Evolutionary conservation across 92 coral and sea anemone species (phyloP).

Genomic region (Zoanthus sociatus): DNA sequence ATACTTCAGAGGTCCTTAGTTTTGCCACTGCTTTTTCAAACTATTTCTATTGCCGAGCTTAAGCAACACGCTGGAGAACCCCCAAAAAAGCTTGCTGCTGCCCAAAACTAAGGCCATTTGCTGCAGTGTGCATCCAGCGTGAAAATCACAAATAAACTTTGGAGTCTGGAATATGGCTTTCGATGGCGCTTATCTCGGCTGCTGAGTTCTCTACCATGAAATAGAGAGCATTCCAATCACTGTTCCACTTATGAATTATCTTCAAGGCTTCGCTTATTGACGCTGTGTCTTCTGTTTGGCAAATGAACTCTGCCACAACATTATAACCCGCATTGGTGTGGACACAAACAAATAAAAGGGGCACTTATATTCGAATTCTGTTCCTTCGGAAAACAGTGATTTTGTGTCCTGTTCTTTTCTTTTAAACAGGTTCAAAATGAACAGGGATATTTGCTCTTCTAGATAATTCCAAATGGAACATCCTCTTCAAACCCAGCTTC

Average conservation of each 20-base stretch:
- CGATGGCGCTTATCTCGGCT: slow-evolving; percentile 37
- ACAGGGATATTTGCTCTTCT: no score
- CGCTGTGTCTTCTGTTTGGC: slow-evolving; percentile 22
- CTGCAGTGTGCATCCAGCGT: slow-evolving; percentile 19
- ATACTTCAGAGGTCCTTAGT: slow-evolving; percentile 17
- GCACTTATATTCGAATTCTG: no score
- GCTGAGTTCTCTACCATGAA: slow-evolving; percentile 38
- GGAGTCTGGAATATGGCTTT: slow-evolving; percentile 9
- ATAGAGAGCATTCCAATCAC: slow-evolving; percentile 12
- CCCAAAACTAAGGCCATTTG: slow-evolving; percentile 15
- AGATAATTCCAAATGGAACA: no score
- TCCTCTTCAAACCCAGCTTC: no score
- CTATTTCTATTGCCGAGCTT: slow-evolving; percentile 8
- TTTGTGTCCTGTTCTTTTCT: no score
- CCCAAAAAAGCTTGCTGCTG: slow-evolving; percentile 23
- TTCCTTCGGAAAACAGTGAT: no score
- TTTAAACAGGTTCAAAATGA: no score
- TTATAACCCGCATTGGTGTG: neutral
- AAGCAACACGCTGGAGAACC: slow-evolving; percentile 24
- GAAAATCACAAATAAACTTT: slow-evolving; percentile 38
- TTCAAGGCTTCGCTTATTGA: slow-evolving; percentile 16
- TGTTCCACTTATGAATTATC: slow-evolving; percentile 16
- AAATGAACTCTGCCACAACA: slow-evolving; percentile 50
- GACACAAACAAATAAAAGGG: slow-evolving; percentile 60
- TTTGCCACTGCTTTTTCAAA: slow-evolving; percentile 20